Conservation (phyloP, 2,113 vertebrate genomes). For the Centrocercus urophasianus region DNA sequence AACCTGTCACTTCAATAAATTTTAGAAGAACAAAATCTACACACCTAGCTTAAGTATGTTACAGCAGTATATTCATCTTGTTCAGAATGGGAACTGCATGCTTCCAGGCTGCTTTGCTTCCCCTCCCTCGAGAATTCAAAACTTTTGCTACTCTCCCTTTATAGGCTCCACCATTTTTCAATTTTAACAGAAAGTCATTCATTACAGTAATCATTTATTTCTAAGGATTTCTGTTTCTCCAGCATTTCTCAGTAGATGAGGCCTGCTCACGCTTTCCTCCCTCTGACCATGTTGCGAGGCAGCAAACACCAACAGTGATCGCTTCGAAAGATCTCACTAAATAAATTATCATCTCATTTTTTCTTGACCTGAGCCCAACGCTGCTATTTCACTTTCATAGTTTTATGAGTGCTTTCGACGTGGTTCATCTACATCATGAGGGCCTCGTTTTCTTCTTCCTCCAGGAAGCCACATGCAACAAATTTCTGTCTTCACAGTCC, state of each 20-base stretch:
- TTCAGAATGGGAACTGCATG: neutral
- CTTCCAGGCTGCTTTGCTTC: neutral
- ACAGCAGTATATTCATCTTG: neutral
- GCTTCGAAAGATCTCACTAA: neutral
- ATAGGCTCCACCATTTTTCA: neutral
- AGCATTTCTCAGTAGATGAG: neutral
- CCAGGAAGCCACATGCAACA: neutral
- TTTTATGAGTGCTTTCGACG: neutral
- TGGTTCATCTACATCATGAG: neutral
- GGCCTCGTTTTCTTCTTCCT: neutral
- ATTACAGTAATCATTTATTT: neutral
- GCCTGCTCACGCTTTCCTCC: neutral
- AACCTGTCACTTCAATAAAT: neutral
- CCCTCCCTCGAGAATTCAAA: neutral
- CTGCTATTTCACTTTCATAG: neutral
- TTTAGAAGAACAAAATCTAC: neutral
- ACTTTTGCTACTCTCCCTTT: neutral
- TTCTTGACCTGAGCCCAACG: neutral
- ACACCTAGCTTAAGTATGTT: neutral
- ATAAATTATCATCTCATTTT: neutral
- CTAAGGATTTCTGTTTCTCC: neutral
- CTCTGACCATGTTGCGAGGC: slow-evolving; percentile 6
- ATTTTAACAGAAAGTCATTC: neutral
- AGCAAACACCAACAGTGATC: neutral
- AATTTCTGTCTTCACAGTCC: neutral